These are phyloP conservation scores for Plectropomus leopardus DNA, from an alignment of 2,113 vertebrate genomes.

Conservation along the genomic window DNA sequence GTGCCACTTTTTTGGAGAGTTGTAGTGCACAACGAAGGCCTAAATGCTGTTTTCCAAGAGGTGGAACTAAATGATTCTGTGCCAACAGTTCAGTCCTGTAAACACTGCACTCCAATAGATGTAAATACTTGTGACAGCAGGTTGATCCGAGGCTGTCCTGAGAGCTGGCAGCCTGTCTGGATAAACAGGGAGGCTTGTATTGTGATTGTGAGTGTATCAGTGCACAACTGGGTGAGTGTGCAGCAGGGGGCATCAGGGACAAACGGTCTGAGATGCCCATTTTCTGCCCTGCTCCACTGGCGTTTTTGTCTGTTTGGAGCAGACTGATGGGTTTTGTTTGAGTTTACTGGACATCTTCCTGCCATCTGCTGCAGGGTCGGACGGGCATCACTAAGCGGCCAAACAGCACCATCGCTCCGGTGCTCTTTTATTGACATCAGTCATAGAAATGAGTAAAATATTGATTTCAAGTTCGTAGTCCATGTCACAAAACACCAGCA, in stretches of 20 bases:
- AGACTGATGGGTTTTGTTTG: slow-evolving; percentile 53
- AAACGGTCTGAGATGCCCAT: slow-evolving; percentile 53
- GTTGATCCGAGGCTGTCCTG: slow-evolving; percentile 16
- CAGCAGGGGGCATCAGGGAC: slow-evolving; percentile 52
- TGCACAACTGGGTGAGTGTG: slow-evolving; percentile 46
- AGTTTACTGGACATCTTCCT: slow-evolving; percentile 53
- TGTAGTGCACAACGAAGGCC: not conserved
- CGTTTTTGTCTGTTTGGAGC: slow-evolving; percentile 44
- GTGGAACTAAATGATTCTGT: slow-evolving; percentile 5
- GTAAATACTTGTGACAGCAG: slow-evolving; percentile 13
- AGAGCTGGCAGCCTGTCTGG: slow-evolving; percentile 5
- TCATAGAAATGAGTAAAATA: not conserved
- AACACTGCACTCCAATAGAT: slow-evolving; percentile 9
- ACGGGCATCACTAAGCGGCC: slow-evolving; percentile 15
- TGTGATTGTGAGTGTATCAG: slow-evolving; percentile 38
- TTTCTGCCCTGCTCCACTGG: slow-evolving; percentile 37
- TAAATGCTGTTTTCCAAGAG: not conserved
- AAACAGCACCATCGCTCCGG: slow-evolving; percentile 1
- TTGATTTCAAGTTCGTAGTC: not conserved
- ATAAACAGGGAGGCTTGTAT: slow-evolving; percentile 11
- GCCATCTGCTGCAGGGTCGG: slow-evolving; percentile 57
- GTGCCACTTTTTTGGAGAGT: not conserved
- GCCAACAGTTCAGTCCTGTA: not conserved
- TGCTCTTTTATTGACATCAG: not conserved
- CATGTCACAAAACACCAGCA: not conserved